Percentiles rank a stretch among this genome's conserved stretches.
phyloP scores from a whole-genome alignment of 2,888 invertebrate species.

The Oligia strigilis region DNA sequence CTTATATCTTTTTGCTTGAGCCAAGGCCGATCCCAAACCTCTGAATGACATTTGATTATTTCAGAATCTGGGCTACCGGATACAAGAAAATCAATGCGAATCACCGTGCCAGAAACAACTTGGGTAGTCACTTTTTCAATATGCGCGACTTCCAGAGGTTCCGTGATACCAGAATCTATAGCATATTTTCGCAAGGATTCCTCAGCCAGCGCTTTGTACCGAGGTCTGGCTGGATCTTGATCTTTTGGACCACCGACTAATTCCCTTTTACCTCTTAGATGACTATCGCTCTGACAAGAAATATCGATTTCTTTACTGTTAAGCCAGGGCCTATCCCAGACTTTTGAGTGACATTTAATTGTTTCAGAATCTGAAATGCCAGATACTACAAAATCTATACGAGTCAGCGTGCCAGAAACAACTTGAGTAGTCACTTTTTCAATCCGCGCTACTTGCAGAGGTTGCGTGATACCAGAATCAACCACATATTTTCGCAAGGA shows the following conservation, averaged over 20 bases:
- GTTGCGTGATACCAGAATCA: slow-evolving; percentile 20
- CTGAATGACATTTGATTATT: slow-evolving; percentile 56
- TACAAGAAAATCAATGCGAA: slow-evolving; percentile 60
- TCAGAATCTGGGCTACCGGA: not conserved
- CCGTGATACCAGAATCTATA: slow-evolving; percentile 7
- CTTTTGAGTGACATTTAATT: slow-evolving; percentile 56
- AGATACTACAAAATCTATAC: slow-evolving; percentile 58
- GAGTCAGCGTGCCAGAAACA: slow-evolving; percentile 65
- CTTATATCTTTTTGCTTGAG: not conserved
- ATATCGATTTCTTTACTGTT: too few relatives aligned
- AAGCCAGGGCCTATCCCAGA: slow-evolving; percentile 56
- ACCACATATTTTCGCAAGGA: slow-evolving; percentile 24
- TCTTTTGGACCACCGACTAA: not conserved
- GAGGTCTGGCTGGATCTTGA: not conserved
- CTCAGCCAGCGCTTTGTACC: slow-evolving; percentile 33
- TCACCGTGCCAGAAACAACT: slow-evolving; percentile 67
- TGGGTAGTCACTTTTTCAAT: slow-evolving; percentile 67
- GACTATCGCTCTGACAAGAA: too few relatives aligned
- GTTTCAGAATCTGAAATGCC: not conserved
- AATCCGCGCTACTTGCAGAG: slow-evolving; percentile 53
- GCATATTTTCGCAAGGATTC: slow-evolving; percentile 40
- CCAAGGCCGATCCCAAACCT: slow-evolving; percentile 58
- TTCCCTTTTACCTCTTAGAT: slow-evolving; percentile 11
- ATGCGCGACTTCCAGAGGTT: slow-evolving; percentile 40
- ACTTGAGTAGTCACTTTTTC: slow-evolving; percentile 66